These are phyloP conservation scores for Pterocles orientalis DNA, from an alignment of 2,113 vertebrate species.

Conservation along the genomic window DNA sequence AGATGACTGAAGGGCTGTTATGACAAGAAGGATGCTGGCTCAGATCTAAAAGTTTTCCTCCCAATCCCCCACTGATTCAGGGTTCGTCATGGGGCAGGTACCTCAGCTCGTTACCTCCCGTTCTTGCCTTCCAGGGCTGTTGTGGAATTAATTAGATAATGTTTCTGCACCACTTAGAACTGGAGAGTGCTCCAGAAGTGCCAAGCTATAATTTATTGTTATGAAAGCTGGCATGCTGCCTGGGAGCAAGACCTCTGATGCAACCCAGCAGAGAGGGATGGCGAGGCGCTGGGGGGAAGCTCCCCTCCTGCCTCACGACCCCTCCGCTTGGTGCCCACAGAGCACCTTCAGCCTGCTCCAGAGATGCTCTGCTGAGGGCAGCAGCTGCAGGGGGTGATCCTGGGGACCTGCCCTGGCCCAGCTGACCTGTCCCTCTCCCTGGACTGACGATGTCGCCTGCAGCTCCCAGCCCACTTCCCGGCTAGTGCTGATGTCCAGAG, in stretches of 20 bases:
- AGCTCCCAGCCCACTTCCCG: background rate
- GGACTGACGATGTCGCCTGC: background rate
- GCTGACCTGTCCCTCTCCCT: accelerated
- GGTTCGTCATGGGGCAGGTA: conserved; percentile 16
- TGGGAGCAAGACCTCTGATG: background rate
- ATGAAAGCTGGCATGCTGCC: background rate
- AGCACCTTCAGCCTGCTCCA: background rate
- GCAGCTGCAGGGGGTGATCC: background rate
- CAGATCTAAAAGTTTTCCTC: conserved; percentile 24
- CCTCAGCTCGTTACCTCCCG: background rate
- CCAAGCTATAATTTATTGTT: conserved; percentile 37
- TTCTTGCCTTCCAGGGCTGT: conserved; percentile 39
- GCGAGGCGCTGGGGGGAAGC: accelerated
- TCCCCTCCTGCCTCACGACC: background rate
- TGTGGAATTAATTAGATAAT: conserved; percentile 54
- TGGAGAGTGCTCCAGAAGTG: background rate
- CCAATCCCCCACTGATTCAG: conserved; percentile 45
- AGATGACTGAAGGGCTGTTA: background rate
- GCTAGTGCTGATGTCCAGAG: background rate
- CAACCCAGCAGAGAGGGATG: background rate
- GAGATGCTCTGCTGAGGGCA: background rate
- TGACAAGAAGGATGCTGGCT: background rate
- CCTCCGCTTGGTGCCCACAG: background rate
- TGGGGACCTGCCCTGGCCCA: background rate
- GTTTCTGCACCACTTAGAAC: conserved; percentile 17